phyloP scores from a whole-genome alignment of 2,888 invertebrate genomes.

The Tanytarsus gracilentus region DNA sequence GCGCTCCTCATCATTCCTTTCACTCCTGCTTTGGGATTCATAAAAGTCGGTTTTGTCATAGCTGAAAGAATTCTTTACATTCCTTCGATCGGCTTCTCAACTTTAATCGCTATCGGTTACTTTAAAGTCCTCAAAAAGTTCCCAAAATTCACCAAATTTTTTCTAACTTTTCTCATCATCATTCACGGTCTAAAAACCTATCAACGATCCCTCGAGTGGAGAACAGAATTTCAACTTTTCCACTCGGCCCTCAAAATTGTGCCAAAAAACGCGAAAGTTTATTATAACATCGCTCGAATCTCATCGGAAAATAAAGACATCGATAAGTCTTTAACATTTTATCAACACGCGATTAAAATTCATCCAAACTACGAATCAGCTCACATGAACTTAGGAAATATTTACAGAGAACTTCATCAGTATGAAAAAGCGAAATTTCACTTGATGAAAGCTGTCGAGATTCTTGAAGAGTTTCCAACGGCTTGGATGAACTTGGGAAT shows the following conservation, averaged over 20 bases:
- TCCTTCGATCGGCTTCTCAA: constrained; percentile 71
- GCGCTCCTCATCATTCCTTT: constrained; percentile 64
- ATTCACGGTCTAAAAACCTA: constrained; percentile 44
- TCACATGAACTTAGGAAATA: constrained; percentile 87
- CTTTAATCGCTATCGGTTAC: constrained; percentile 58
- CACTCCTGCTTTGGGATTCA: constrained; percentile 74
- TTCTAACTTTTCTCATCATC: not conserved
- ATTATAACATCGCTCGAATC: constrained; percentile 86
- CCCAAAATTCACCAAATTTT: constrained; percentile 29
- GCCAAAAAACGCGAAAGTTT: constrained; percentile 83
- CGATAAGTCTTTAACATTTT: constrained; percentile 63
- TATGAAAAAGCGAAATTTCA: constrained; percentile 63
- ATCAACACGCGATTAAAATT: constrained; percentile 66
- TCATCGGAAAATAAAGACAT: constrained; percentile 65
- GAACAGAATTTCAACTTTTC: constrained; percentile 68
- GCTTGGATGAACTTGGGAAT: constrained; percentile 99
- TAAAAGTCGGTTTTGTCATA: constrained; percentile 81
- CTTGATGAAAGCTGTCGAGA: constrained; percentile 59
- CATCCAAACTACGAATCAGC: constrained; percentile 82
- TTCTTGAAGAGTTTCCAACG: constrained; percentile 72
- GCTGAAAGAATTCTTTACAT: constrained; percentile 80
- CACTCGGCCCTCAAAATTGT: constrained; percentile 75
- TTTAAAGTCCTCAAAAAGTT: constrained; percentile 38
- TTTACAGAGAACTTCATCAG: constrained; percentile 62
- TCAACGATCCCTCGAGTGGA: constrained; percentile 69